Evolutionary conservation across 2,888 invertebrate genomes (phyloP), one percentile per base, ranked within the genome.

Genomic region (Catocala nupta): DNA sequence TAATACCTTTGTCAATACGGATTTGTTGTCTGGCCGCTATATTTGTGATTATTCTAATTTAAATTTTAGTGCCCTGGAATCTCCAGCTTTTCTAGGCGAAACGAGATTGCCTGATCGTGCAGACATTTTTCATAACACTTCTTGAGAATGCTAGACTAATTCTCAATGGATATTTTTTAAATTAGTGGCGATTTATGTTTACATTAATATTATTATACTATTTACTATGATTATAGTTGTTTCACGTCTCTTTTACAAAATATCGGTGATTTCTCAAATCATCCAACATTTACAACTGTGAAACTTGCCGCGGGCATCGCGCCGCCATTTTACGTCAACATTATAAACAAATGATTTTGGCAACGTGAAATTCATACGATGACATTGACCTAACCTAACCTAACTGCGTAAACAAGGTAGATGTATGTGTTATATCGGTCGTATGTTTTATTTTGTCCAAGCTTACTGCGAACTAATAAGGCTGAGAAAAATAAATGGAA

Each of bases 401-500:
- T 53, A 50, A 59, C 54, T 51, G 57, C 33, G 34, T 62, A 49
- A 57, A 62, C 52, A 60, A 52, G 45, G 48, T 49, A 45, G 45
- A 58, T 55, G 16, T 39, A 39, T 39, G 36, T 39, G 36, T 7
- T 39, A 39, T 39, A 11, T 42, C 6, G 25, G 25, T 4, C 4
- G 43, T 45, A 25, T 54, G 11, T 49, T n/a, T 12, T 13, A 42
- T 50, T 65, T 53, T 25, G n/a, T 49, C 45, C 53, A 52, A 52
- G n/a, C 44, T 36, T 12, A 63, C 50, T 42, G 33, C 50, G 49
- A 63, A 63, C 52, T 71, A 73, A 73, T 71, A 70, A 71, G 59
- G 10, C 59, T 63, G 63, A 10, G 54, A 54, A 67, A 70, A 74
- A 74, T 68, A 69, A 75, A 78, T 74, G 69, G 59, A 71, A 66